Evolutionary conservation across 2,888 invertebrate species (phyloP).

Genomic region (Platypus cylindrus): DNA sequence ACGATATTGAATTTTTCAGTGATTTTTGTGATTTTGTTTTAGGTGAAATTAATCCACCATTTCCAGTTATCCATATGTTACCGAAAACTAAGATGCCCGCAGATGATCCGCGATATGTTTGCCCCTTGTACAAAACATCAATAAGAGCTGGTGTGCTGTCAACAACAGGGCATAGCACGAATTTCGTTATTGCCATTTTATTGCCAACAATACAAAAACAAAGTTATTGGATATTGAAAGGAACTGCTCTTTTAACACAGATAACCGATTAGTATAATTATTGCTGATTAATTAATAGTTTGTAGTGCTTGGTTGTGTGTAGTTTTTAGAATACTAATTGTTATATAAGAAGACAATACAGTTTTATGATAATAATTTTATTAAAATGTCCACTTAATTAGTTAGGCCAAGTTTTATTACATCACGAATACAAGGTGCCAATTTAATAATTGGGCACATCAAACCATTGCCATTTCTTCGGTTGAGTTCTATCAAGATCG

Average conservation of each 20-base stretch:
- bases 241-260: conserved; percentile 75
- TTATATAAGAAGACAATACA: conserved; percentile 1
- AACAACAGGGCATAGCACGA: conserved; percentile 88
- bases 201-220: conserved; percentile 51
- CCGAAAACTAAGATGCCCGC: conserved; percentile 50
- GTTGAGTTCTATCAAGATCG: conserved; percentile 31
- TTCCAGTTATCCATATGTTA: conserved; percentile 55
- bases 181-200: conserved; percentile 72
- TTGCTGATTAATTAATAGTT: too few relatives aligned
- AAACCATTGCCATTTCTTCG: conserved; percentile 43
- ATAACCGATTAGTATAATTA: conserved; percentile 62
- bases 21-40: too few relatives aligned
- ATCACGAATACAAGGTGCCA: too few relatives aligned
- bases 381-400: too few relatives aligned
- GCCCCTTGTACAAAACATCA: conserved; percentile 82
- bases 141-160: conserved; percentile 75
- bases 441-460: conserved; percentile 40
- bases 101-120: conserved; percentile 52
- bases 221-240: conserved; percentile 79
- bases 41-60: conserved; percentile 64
- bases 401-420: too few relatives aligned
- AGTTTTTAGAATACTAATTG: not conserved
- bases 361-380: not conserved
- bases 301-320: not conserved
- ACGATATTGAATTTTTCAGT: too few relatives aligned